Base-by-base conservation (phyloP, 2,888 invertebrate genomes). In the Lymantria monacha region DNA sequence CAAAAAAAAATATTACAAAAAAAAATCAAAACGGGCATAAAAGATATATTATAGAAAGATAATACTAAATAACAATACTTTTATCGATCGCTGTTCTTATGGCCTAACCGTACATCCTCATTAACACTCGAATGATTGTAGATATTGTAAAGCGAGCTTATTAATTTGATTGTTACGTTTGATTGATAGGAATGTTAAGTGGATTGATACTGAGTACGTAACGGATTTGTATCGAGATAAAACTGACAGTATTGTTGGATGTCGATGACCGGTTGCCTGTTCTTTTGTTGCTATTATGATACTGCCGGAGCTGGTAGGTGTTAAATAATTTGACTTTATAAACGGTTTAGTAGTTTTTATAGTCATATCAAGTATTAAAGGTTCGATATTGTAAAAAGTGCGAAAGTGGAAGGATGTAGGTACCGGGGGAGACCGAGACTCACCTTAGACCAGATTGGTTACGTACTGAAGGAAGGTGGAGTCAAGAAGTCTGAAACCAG, bases 131-230 rank as follows among this genome's bases (percentile, higher is more conserved):
- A 63, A 59, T 64, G 69, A 66, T 69, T 61, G 58, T 42, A 61
- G 51, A 59, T 54, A 59, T 59, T 63, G 55, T 61, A 57, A 59
- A 52, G 44, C 48, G 60, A 56, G 67, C 69, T 71, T 72, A 73
- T 78, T 76, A 76, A 74, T 74, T 71, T 68, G 69, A 70, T 69
- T 73, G 70, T 74, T 61, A 48, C 55, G 50, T 52, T 61, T 76
- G 76, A 77, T 77, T 69, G 78, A 76, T 76, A 59, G 75, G 72
- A 70, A 74, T 73, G 51, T 73, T 76, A 76, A 76, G 78, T 77
- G 72, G 69, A 69, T 69, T 74, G 74, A 66, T 65, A 59, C 61
- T 58, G 61, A 57, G 56, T 69, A 69, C 59, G 56, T 54, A 61
- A 55, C 56, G 66, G 65, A 66, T 66, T 57, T 45, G 42, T 69